Base-by-base conservation (phyloP, 92 coral and sea anemone genomes). In the Parazoanthus darwini region DNA sequence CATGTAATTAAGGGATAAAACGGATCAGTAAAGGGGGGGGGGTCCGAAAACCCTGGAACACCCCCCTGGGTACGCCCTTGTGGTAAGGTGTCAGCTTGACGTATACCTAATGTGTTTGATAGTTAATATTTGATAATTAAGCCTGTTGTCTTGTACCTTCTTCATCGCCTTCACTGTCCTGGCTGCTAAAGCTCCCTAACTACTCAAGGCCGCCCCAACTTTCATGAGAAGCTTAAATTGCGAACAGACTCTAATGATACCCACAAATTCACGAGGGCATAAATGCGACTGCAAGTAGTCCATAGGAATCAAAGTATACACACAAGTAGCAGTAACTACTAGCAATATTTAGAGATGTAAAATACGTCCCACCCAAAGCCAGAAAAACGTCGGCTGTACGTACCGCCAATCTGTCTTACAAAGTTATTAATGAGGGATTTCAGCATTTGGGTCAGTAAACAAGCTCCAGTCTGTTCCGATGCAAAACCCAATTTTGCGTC, bases 401-500 rank as follows among this genome's bases (percentile, higher is more conserved):
- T 82, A 70, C 86, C 86, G 63, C 29, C 6, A 54, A 73, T 58
- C 68, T 37, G 36, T 37, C 73, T 35, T 51, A 67, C 16, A 56
- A 59, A 86, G 87, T 82, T 94, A 93, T 54, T 54, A 54, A 79
- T 94, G 91, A 29, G 99, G 99, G 68, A 97, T 97, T 85, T 94
- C 95, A 87, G 99, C 99, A 82, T 97, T 92, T 50, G 99, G 99
- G 81, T 97, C 98, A 63, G 99, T 97, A 79, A 97, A 90, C 85
- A 97, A 88, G 89, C 99, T 97, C 99, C 99, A 97, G 85, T 97
- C 99, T 80, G 99, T 97, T 46, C 99, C 99, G 78, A 97, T 97
- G 86, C 99, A 97, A 90, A 97, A 97, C 26, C 99, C 99, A 74
- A 97, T 97, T 90, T 95, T 95, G 76, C 99, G 91, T 86, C 99